A percentile compares a stretch with the other conserved stretches of the same genome.
These are phyloP conservation scores for Halictus rubicundus DNA, from an alignment of 1,140 invertebrate species.

Conservation along the genomic window DNA sequence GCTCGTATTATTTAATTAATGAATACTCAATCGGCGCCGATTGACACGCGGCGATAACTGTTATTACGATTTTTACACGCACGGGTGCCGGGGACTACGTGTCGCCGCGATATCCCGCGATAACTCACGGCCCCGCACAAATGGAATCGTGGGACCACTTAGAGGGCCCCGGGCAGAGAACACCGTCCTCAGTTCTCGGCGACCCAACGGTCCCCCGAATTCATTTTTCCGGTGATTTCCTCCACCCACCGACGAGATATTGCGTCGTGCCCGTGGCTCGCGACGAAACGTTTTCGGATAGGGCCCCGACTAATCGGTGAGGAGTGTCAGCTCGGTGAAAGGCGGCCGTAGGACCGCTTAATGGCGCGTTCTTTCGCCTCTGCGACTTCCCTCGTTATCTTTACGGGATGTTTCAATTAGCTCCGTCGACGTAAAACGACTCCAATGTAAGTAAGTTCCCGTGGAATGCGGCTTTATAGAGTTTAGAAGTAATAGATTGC, in stretches of 20 bases:
- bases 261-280: background rate
- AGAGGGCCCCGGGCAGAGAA: constrained; percentile 35
- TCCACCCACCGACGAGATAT: background rate
- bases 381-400: constrained; percentile 33
- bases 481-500: too few relatives aligned
- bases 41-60: constrained; percentile 62
- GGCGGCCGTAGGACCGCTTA: constrained; percentile 14
- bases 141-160: constrained; percentile 61
- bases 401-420: constrained; percentile 40
- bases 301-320: constrained; percentile 45
- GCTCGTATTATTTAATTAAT: constrained; percentile 72
- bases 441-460: background rate
- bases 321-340: constrained; percentile 42
- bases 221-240: constrained; percentile 58
- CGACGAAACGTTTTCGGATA: constrained; percentile 14
- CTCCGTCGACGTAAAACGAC: background rate
- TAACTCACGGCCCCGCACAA: constrained; percentile 57
- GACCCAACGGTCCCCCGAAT: constrained; percentile 42
- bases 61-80: constrained; percentile 68
- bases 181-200: constrained; percentile 29
- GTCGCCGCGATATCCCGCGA: constrained; percentile 60
- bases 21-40: constrained; percentile 62
- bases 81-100: constrained; percentile 48
- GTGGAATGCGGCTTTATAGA: background rate
- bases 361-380: constrained; percentile 26